phyloP scores from a whole-genome alignment of 2,888 invertebrate species.

The Drosophila mimica region DNA sequence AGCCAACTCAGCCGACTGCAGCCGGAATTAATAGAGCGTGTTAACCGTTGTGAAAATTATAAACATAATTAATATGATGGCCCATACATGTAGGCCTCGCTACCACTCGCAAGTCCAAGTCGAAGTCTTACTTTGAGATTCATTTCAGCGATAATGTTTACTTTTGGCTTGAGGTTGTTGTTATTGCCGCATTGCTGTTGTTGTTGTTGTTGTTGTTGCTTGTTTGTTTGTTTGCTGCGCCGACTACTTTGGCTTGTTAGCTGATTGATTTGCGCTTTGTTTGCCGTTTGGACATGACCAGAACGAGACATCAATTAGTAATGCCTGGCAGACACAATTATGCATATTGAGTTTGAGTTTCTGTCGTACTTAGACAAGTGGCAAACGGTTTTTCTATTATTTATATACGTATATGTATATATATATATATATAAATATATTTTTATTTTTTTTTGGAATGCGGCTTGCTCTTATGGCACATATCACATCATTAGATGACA shows the following conservation, averaged over 20 bases:
- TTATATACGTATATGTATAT: background rate
- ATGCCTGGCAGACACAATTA: slow-evolving; percentile 76
- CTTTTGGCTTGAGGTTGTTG: slow-evolving; percentile 72
- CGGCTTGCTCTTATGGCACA: slow-evolving; percentile 44
- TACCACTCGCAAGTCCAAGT: slow-evolving; percentile 29
- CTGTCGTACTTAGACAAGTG: slow-evolving; percentile 28
- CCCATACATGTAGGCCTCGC: slow-evolving; percentile 42
- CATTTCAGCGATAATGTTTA: slow-evolving; percentile 75
- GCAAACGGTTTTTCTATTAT: background rate
- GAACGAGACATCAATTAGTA: slow-evolving; percentile 77
- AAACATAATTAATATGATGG: slow-evolving; percentile 81
- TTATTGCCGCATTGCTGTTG: slow-evolving; percentile 2
- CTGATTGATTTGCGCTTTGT: slow-evolving; percentile 79
- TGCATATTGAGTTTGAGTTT: slow-evolving; percentile 63
- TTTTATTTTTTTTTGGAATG: slow-evolving; percentile 13
- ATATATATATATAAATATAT: background rate
- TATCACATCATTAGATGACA: slow-evolving; percentile 46
- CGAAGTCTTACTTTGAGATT: slow-evolving; percentile 57
- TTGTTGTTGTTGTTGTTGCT: slow-evolving; percentile 42
- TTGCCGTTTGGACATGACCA: slow-evolving; percentile 72
- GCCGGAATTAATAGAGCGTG: slow-evolving; percentile 81
- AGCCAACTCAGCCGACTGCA: slow-evolving; percentile 47
- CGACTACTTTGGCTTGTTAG: slow-evolving; percentile 65
- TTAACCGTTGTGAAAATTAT: slow-evolving; percentile 82
- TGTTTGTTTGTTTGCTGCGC: slow-evolving; percentile 29